phyloP scores from a whole-genome alignment of 2,888 invertebrate species.

The Volucella inflata region DNA sequence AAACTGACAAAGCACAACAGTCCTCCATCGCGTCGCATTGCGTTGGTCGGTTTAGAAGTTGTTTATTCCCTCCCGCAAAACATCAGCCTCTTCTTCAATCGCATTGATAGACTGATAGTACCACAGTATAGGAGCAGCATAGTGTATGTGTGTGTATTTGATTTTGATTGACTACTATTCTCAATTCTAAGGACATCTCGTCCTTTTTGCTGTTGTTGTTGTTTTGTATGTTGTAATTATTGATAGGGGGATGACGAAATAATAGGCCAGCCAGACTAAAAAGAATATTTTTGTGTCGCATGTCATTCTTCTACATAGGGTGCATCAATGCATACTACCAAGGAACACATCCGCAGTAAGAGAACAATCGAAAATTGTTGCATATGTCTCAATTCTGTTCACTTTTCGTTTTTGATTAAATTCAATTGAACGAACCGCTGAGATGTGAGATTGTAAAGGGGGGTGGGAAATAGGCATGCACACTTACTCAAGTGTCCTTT shows the following conservation, averaged over 20 bases:
- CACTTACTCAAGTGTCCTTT: neutral
- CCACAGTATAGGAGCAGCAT: constrained; percentile 13
- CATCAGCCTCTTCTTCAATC: neutral
- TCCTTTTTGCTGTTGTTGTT: constrained; percentile 12
- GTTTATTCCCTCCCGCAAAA: neutral
- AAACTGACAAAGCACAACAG: constrained; percentile 19
- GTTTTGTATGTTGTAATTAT: constrained; percentile 27
- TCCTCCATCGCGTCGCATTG: neutral
- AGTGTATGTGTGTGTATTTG: constrained; percentile 29
- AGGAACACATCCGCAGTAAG: neutral
- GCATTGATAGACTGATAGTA: no score
- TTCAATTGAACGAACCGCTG: constrained; percentile 51
- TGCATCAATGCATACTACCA: constrained; percentile 32
- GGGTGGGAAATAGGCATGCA: neutral
- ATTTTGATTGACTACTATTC: constrained; percentile 65
- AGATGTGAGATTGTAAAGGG: neutral
- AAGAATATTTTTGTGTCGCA: constrained; percentile 4
- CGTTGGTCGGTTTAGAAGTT: constrained; percentile 3
- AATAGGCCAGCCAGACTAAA: constrained; percentile 17
- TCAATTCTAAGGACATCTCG: constrained; percentile 38
- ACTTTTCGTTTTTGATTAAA: constrained; percentile 64
- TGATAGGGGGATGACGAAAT: constrained; percentile 37
- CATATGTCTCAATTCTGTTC: constrained; percentile 72
- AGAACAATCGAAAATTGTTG: constrained; percentile 58
- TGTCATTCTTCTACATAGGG: neutral